Conservation (phyloP, 2,888 invertebrate species). For the Leptothorax acervorum region DNA sequence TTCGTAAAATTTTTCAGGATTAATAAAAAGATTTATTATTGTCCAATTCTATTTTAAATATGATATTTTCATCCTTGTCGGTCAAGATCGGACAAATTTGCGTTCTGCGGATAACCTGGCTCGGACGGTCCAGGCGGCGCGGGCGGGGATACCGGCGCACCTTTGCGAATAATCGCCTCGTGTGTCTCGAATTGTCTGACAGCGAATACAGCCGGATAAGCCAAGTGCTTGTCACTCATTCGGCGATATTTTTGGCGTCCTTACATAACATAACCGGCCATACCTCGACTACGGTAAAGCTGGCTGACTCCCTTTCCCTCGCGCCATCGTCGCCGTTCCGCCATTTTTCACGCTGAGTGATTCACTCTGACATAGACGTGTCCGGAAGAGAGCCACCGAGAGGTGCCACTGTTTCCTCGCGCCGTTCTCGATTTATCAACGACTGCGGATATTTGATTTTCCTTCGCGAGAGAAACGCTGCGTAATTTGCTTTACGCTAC, state of each 20-base stretch:
- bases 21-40: neutral
- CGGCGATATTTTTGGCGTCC: conserved; percentile 78
- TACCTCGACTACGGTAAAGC: conserved; percentile 58
- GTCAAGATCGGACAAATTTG: neutral
- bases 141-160: neutral
- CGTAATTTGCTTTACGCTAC: neutral
- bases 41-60: neutral
- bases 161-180: conserved; percentile 62
- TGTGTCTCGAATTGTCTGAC: conserved; percentile 71
- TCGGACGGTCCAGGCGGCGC: neutral
- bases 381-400: conserved; percentile 18
- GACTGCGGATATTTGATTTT: conserved; percentile 24
- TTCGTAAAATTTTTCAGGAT: neutral
- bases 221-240: conserved; percentile 82
- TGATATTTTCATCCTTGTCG: neutral
- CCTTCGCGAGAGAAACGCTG: neutral
- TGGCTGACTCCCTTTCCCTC: conserved; percentile 34
- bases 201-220: conserved; percentile 73
- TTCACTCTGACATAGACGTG: conserved; percentile 57
- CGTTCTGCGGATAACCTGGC: neutral
- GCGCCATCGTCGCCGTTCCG: conserved; percentile 30
- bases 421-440: conserved; percentile 28
- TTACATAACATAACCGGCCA: conserved; percentile 74
- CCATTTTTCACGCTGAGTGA: conserved; percentile 68
- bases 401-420: conserved; percentile 19